Evolutionary conservation across 2,113 vertebrate genomes (phyloP).

Genomic region (Ahaetulla prasina): DNA sequence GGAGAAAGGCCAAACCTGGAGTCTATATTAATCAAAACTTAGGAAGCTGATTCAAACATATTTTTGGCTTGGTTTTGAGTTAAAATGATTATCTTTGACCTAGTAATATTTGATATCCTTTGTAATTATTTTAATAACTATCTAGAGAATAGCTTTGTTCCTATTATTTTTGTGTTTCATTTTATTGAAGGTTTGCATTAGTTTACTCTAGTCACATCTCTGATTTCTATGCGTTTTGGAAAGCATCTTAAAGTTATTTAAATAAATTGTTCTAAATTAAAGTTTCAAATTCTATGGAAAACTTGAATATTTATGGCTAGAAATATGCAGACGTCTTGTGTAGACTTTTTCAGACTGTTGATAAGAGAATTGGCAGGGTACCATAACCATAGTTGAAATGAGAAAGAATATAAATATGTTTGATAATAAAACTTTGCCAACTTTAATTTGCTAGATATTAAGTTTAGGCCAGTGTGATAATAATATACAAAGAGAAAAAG

Average conservation of each 20-base stretch:
- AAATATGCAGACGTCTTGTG: neutral
- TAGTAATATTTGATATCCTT: neutral
- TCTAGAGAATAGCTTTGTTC: neutral
- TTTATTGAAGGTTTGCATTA: neutral
- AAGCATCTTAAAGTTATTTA: neutral
- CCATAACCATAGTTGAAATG: neutral
- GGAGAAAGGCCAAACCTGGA: neutral
- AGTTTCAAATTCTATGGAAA: no score
- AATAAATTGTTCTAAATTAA: neutral
- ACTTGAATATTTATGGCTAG: neutral
- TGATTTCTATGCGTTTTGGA: neutral
- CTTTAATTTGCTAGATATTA: constrained; percentile 35
- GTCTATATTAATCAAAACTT: neutral
- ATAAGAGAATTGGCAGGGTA: neutral
- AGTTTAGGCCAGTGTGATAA: constrained; percentile 27
- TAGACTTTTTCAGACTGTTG: neutral
- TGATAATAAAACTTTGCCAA: neutral
- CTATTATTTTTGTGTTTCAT: neutral
- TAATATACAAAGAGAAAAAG: constrained; percentile 7
- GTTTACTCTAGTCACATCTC: neutral
- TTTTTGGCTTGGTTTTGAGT: neutral
- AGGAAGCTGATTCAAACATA: neutral
- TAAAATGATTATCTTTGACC: neutral
- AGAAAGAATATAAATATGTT: neutral
- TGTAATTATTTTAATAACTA: neutral